Conservation (phyloP, 2,888 invertebrate species). For the Strigamia crassipes region DNA sequence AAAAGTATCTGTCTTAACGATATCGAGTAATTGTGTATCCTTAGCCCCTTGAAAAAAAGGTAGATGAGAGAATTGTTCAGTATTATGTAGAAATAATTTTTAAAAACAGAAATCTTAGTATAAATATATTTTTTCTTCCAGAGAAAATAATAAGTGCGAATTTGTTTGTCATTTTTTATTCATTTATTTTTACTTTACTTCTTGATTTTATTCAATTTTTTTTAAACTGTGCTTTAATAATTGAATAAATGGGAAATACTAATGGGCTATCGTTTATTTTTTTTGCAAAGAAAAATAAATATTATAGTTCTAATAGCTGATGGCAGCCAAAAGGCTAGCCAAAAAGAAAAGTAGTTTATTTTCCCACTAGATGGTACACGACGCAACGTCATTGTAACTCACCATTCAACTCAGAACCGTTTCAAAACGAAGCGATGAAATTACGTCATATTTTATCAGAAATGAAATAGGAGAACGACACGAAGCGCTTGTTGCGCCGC, state of each 20-base stretch:
- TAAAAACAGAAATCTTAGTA: background rate
- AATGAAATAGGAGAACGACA: too few relatives aligned
- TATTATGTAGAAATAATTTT: constrained; percentile 9
- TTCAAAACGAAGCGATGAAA: too few relatives aligned
- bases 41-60: background rate
- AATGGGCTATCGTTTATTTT: background rate
- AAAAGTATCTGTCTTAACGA: background rate
- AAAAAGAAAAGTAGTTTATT: too few relatives aligned
- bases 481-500: too few relatives aligned
- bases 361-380: too few relatives aligned
- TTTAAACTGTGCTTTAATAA: background rate
- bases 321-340: too few relatives aligned
- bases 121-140: background rate
- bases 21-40: background rate
- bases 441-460: too few relatives aligned
- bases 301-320: too few relatives aligned
- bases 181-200: background rate
- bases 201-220: too few relatives aligned
- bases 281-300: too few relatives aligned
- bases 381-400: too few relatives aligned
- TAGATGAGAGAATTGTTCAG: constrained; percentile 9
- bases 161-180: background rate
- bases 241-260: background rate
- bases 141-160: background rate
- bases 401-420: too few relatives aligned